Evolutionary conservation across 2,888 invertebrate genomes (phyloP).

Genomic region (Tillus elongatus): DNA sequence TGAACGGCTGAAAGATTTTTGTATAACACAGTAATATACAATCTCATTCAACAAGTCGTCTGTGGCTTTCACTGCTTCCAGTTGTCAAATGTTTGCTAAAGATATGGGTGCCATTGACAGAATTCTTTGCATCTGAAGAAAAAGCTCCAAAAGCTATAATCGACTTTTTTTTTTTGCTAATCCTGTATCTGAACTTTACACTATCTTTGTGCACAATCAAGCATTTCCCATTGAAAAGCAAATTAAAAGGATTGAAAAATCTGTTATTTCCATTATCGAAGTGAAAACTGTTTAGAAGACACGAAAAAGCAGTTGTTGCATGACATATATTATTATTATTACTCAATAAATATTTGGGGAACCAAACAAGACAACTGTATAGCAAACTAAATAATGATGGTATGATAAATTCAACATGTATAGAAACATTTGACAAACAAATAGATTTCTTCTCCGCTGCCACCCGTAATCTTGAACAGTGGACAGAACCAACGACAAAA

Average conservation of each 20-base stretch:
- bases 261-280: slow-evolving; percentile 5
- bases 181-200: no score
- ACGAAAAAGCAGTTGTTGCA: slow-evolving; percentile 8
- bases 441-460: slow-evolving; percentile 7
- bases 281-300: slow-evolving; percentile 6
- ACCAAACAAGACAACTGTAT: slow-evolving; percentile 6
- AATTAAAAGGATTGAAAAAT: slow-evolving; percentile 6
- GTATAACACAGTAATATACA: no score
- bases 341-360: slow-evolving; percentile 8
- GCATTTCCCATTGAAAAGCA: slow-evolving; percentile 9
- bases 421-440: slow-evolving; percentile 4
- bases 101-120: no score
- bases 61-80: no score
- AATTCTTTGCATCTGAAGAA: no score
- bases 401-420: slow-evolving; percentile 7
- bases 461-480: slow-evolving; percentile 10
- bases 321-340: no score
- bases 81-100: no score
- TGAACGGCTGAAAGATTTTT: no score
- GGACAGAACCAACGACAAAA: slow-evolving; percentile 7
- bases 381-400: slow-evolving; percentile 7
- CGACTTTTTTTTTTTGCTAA: no score
- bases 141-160: no score
- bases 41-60: no score
- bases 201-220: no score